Conservation (phyloP, 2,113 vertebrate species). For the Deroptyus accipitrinus region DNA sequence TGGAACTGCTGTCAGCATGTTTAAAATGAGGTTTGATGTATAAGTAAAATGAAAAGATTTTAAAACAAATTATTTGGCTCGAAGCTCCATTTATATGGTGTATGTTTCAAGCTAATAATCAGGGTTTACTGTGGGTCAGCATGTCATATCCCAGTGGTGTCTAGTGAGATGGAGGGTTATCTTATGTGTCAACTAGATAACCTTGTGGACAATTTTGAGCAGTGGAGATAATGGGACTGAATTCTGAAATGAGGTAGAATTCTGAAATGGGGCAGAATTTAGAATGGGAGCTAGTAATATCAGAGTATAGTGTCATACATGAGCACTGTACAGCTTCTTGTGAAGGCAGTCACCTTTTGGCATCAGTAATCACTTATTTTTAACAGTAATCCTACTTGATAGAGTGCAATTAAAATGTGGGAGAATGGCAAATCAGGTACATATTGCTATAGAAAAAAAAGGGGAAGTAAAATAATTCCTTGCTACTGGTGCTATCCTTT, state of each 20-base stretch:
- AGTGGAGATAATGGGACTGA: constrained; percentile 72
- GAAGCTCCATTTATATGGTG: constrained; percentile 24
- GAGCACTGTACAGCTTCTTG: neutral
- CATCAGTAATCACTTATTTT: constrained; percentile 23
- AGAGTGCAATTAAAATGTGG: constrained; percentile 29
- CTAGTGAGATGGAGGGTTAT: constrained; percentile 75
- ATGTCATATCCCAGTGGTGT: constrained; percentile 77
- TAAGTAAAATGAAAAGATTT: constrained; percentile 39
- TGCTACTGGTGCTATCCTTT: neutral
- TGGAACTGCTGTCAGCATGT: neutral
- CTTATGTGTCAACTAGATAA: constrained; percentile 74
- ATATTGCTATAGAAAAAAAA: neutral
- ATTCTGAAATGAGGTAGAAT: constrained; percentile 72
- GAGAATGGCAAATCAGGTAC: neutral
- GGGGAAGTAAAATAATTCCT: neutral
- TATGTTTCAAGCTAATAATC: constrained; percentile 76
- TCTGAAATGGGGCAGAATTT: constrained; percentile 68
- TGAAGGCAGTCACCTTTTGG: constrained; percentile 52
- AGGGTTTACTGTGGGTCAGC: constrained; percentile 72
- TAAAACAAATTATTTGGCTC: constrained; percentile 56
- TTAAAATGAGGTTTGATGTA: constrained; percentile 21
- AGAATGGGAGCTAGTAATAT: constrained; percentile 52
- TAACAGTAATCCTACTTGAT: constrained; percentile 45
- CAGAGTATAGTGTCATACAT: neutral
- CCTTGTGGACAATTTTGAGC: constrained; percentile 70